phyloP scores from a whole-genome alignment of 2,888 invertebrate genomes.

The Antheraea yamamai region DNA sequence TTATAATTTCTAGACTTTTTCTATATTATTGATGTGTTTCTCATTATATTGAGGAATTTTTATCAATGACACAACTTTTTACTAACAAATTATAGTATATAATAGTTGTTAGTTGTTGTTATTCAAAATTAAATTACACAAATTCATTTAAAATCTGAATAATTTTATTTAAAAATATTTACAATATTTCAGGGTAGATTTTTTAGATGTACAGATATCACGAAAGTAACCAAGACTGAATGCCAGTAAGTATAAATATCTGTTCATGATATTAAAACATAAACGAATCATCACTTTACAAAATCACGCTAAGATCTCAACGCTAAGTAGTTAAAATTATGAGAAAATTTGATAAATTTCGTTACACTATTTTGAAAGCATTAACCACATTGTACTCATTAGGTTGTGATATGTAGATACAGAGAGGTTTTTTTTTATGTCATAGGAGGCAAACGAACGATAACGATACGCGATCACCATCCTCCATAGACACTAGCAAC shows the following conservation, averaged over 20 bases:
- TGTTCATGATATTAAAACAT: too few species aligned
- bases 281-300: too few species aligned
- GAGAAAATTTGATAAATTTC: too few species aligned
- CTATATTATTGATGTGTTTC: neutral
- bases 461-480: too few species aligned
- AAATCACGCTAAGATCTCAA: too few species aligned
- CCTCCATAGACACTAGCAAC: too few species aligned
- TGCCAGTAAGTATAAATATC: slow-evolving; percentile 89
- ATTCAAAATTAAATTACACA: neutral
- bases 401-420: too few species aligned
- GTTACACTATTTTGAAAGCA: too few species aligned
- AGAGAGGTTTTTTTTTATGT: too few species aligned
- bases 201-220: slow-evolving; percentile 94
- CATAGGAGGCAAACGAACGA: too few species aligned
- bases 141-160: neutral
- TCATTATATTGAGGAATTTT: neutral
- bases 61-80: neutral
- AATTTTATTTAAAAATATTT: neutral
- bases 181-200: slow-evolving; percentile 93
- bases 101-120: neutral
- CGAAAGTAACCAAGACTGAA: slow-evolving; percentile 92
- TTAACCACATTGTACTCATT: too few species aligned
- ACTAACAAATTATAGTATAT: neutral
- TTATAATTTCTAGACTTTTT: neutral
- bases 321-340: too few species aligned